Conservation (phyloP, 2,113 vertebrate genomes). For the Herpetotheres cachinnans region DNA sequence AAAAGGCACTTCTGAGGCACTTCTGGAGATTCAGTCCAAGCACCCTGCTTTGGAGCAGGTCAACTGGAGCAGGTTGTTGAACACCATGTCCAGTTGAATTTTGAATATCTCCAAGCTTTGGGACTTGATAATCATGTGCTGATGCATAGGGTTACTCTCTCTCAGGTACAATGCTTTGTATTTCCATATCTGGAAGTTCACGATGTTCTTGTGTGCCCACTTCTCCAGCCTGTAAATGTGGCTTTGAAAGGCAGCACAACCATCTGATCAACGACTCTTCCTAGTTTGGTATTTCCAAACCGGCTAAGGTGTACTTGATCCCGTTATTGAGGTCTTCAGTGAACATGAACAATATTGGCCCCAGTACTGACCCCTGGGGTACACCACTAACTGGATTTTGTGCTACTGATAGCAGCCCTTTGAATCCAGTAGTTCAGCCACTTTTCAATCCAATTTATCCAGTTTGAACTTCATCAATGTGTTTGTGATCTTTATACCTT, state of each 20-base stretch:
- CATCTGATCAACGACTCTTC: accelerated
- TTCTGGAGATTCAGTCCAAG: background rate
- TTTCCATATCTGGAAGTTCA: background rate
- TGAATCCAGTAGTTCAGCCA: background rate
- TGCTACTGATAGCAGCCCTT: background rate
- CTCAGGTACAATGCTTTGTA: background rate
- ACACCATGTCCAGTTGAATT: background rate
- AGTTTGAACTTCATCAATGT: background rate
- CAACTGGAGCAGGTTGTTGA: background rate
- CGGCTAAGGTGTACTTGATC: accelerated
- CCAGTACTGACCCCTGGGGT: background rate
- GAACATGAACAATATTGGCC: background rate
- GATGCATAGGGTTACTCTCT: background rate
- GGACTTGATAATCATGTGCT: accelerated
- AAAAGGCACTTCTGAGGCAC: background rate
- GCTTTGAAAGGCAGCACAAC: background rate
- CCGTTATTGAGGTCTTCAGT: accelerated
- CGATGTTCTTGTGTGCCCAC: background rate
- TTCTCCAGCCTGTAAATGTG: background rate
- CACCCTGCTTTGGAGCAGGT: background rate
- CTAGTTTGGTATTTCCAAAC: background rate
- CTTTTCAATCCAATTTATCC: accelerated
- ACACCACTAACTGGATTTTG: background rate
- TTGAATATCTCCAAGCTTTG: background rate
- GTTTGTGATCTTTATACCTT: background rate